Evolutionary conservation across 2,888 invertebrate species (phyloP).

Genomic region (Chydorus sphaericus): DNA sequence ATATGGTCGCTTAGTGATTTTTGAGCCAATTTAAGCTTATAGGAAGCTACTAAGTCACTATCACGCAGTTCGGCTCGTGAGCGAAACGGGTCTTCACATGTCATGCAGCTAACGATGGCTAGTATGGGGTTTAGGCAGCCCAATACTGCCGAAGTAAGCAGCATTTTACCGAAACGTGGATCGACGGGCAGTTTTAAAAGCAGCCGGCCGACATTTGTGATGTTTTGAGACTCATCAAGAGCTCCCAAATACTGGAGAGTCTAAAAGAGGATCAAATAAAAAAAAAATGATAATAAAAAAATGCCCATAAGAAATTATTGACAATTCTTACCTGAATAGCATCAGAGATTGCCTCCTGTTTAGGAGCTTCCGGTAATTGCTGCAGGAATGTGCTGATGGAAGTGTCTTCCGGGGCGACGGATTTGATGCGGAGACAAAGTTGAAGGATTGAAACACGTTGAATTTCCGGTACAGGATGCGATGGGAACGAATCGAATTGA

Average conservation of each 20-base stretch:
- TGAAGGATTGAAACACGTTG: no score
- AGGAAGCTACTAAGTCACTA: no score
- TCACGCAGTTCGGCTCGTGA: slow-evolving; percentile 45
- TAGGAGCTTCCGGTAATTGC: slow-evolving; percentile 74
- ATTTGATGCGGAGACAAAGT: slow-evolving; percentile 70
- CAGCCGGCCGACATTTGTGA: slow-evolving; percentile 76
- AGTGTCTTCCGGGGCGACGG: slow-evolving; percentile 56
- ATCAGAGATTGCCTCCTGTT: no score
- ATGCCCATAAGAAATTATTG: no score
- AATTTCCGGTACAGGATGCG: slow-evolving; percentile 68
- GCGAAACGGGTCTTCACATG: slow-evolving; percentile 59
- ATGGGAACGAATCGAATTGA: slow-evolving; percentile 25
- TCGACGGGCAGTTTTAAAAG: slow-evolving; percentile 82
- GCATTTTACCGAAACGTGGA: slow-evolving; percentile 79
- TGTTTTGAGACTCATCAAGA: slow-evolving; percentile 64
- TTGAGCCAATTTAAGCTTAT: slow-evolving; percentile 55
- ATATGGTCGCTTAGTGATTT: slow-evolving; percentile 79
- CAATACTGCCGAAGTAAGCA: slow-evolving; percentile 73
- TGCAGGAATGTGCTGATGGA: slow-evolving; percentile 69
- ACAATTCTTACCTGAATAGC: no score
- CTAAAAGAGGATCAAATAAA: no score
- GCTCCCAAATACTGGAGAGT: slow-evolving; percentile 64
- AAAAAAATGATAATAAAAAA: no score
- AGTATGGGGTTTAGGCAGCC: slow-evolving; percentile 85
- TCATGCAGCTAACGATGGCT: slow-evolving; percentile 74